Percentiles rank a stretch among this genome's conserved stretches.
Evolutionary conservation across 2,113 vertebrate genomes (phyloP).

Genomic region (Istiophorus platypterus): DNA sequence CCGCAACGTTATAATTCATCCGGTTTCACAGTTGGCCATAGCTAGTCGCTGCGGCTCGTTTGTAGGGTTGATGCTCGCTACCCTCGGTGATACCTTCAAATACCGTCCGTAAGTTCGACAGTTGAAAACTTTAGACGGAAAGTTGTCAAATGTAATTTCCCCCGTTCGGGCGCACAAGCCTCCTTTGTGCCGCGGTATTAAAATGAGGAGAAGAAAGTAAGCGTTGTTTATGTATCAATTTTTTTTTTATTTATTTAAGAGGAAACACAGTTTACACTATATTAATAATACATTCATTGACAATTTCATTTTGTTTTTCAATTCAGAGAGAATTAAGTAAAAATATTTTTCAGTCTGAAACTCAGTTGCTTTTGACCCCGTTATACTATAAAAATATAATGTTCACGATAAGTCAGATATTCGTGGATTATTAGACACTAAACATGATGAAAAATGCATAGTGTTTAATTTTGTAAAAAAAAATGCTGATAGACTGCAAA

Average conservation of each 20-base stretch:
- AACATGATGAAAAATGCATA: neutral
- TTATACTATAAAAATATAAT: neutral
- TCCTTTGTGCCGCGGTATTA: neutral
- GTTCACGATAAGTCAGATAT: neutral
- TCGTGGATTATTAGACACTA: neutral
- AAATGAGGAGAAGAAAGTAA: neutral
- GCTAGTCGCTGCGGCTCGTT: neutral
- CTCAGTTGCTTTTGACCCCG: neutral
- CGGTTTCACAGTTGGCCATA: neutral
- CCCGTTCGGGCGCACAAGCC: neutral
- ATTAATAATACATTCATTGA: no score
- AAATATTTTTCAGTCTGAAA: no score
- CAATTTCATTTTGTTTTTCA: no score
- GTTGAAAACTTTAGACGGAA: neutral
- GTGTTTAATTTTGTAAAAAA: neutral
- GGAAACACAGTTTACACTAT: no score
- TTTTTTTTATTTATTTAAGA: neutral
- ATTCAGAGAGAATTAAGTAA: no score
- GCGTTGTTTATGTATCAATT: neutral
- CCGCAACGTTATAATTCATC: neutral
- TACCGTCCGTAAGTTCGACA: neutral
- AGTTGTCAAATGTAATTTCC: neutral
- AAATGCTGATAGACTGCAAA: constrained; percentile 4
- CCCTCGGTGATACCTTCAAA: constrained; percentile 12
- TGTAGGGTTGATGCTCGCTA: neutral